These are phyloP conservation scores for Chascanopsetta lugubris DNA, from an alignment of 2,113 vertebrate species.

Conservation along the genomic window DNA sequence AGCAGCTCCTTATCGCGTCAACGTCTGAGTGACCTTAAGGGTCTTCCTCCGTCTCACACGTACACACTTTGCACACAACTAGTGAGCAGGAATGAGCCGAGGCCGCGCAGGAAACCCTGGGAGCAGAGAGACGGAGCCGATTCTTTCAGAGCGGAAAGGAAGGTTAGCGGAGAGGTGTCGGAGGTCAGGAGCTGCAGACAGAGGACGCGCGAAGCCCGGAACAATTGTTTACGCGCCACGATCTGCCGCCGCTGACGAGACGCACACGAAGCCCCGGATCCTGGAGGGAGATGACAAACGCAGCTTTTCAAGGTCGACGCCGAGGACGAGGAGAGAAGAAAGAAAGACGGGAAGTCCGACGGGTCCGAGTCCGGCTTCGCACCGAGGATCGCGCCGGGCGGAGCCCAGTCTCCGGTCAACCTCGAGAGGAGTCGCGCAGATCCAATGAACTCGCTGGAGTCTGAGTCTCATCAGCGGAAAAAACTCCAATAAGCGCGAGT, in stretches of 20 bases:
- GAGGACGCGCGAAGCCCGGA: no score
- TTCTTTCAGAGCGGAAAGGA: no score
- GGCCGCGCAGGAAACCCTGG: constrained; percentile 9
- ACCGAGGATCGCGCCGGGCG: constrained; percentile 1
- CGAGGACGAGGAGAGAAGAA: constrained; percentile 4
- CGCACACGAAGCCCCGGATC: not conserved
- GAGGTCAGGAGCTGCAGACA: not conserved
- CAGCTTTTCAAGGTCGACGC: constrained; percentile 37
- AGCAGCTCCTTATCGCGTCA: not conserved
- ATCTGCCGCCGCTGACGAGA: not conserved
- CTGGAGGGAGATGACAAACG: constrained; percentile 19
- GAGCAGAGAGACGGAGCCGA: not conserved
- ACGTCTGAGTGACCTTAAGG: constrained; percentile 18
- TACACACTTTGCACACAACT: constrained; percentile 1
- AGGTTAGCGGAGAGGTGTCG: not conserved
- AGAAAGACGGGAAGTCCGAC: constrained; percentile 3
- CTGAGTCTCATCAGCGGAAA: constrained; percentile 22
- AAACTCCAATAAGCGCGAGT: constrained; percentile 37
- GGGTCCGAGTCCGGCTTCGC: not conserved
- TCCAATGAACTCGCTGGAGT: constrained; percentile 15
- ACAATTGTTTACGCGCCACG: constrained; percentile 7
- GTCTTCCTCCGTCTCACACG: constrained; percentile 3
- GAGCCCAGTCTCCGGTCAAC: constrained; percentile 40
- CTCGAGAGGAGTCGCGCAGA: constrained; percentile 38
- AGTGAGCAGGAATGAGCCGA: constrained; percentile 6